Percentiles rank a stretch among this genome's conserved stretches.
These are phyloP conservation scores for Oxyura jamaicensis DNA, from an alignment of 2,113 vertebrate species.

Conservation along the genomic window DNA sequence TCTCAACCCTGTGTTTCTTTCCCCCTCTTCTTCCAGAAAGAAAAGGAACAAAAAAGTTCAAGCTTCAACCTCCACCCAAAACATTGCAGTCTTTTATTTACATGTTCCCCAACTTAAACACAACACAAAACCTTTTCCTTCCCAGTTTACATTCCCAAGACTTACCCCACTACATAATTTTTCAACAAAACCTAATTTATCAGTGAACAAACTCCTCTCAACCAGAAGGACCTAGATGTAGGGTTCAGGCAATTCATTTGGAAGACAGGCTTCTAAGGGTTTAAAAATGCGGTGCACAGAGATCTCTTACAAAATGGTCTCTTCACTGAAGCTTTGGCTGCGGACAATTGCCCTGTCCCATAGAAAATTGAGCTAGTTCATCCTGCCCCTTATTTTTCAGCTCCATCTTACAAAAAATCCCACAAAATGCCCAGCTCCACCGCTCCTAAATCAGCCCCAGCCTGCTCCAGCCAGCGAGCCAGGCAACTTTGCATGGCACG, in stretches of 20 bases:
- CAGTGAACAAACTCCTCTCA: not conserved
- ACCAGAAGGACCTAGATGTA: not conserved
- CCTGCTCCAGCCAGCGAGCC: not conserved
- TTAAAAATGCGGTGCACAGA: not conserved
- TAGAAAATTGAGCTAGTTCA: rapidly evolving
- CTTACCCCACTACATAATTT: not conserved
- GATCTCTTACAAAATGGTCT: not conserved
- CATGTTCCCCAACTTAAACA: not conserved
- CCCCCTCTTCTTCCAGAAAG: not conserved
- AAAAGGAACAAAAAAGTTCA: not conserved
- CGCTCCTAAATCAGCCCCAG: not conserved
- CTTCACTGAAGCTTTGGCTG: not conserved
- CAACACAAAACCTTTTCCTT: not conserved
- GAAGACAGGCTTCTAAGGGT: not conserved
- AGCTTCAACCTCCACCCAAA: not conserved
- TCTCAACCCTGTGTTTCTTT: not conserved
- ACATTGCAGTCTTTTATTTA: not conserved
- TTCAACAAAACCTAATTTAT: not conserved
- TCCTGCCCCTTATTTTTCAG: not conserved
- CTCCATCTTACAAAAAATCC: not conserved
- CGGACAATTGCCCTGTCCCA: not conserved
- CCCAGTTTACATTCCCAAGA: not conserved
- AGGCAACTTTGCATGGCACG: not conserved
- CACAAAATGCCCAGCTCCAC: not conserved
- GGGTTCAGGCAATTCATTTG: not conserved